A percentile compares a stretch with the other conserved stretches of the same genome.
phyloP scores from a whole-genome alignment of 2,888 invertebrate species.

The Mythimna pallens region DNA sequence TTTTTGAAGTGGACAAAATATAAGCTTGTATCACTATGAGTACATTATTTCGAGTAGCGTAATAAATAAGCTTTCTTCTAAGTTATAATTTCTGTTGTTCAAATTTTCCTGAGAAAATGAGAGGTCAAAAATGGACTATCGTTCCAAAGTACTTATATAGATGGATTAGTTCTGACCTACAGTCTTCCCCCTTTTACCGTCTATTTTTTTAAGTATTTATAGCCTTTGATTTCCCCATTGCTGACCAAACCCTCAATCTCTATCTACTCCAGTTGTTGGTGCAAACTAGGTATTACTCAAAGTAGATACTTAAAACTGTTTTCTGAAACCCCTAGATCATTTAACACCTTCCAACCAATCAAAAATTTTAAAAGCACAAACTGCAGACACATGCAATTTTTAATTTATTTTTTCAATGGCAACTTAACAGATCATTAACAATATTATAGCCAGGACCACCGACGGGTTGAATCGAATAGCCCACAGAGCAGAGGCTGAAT shows the following conservation, averaged over 20 bases:
- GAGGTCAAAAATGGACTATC: too few relatives aligned
- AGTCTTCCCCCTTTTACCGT: too few relatives aligned
- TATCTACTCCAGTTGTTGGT: not conserved
- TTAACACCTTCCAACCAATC: constrained; percentile 6
- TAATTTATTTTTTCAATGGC: constrained; percentile 40
- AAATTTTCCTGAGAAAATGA: too few relatives aligned
- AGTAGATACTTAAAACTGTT: not conserved
- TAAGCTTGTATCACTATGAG: too few relatives aligned
- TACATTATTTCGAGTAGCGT: too few relatives aligned
- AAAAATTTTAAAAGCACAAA: constrained; percentile 3
- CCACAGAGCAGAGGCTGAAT: constrained; percentile 34
- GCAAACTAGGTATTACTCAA: not conserved
- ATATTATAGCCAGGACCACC: constrained; percentile 59
- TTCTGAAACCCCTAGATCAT: not conserved
- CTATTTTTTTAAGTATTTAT: too few relatives aligned
- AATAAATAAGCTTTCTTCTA: too few relatives aligned
- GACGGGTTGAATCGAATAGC: constrained; percentile 46
- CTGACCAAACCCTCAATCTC: not conserved
- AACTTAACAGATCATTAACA: constrained; percentile 49
- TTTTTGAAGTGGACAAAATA: too few relatives aligned
- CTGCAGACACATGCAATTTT: constrained; percentile 6
- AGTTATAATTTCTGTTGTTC: too few relatives aligned
- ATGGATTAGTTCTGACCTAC: too few relatives aligned
- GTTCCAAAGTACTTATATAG: too few relatives aligned
- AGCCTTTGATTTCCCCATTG: too few relatives aligned